Base-by-base conservation (phyloP, 2,113 vertebrate species). In the Nothoprocta perdicaria region DNA sequence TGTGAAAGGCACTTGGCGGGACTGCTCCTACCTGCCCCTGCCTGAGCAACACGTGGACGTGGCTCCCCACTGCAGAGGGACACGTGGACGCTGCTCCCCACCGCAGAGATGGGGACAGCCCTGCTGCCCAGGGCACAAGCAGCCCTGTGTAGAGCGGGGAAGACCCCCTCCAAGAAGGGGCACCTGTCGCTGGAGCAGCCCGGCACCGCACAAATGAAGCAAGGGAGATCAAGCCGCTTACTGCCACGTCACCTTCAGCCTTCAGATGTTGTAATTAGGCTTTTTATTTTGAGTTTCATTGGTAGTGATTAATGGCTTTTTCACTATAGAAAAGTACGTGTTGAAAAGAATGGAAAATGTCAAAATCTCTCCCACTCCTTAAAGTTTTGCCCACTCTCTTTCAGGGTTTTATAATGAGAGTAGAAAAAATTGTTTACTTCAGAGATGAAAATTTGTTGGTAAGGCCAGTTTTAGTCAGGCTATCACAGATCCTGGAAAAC, bases 401-500 rank as follows among this genome's bases (percentile, higher is more conserved):
- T 48, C 0, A 0, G 41, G 23, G 29, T 65, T 69, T 10, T 72
- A 19, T 72, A 88, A 81, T 67, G 14, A 69, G 9, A 8, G 40
- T 89, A 81, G 71, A 86, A 35, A 91, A n/a, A n/a, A n/a, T n/a
- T n/a, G n/a, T n/a, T n/a, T n/a, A n/a, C n/a, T n/a, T n/a, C n/a
- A n/a, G n/a, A n/a, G n/a, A n/a, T n/a, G 71, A 86, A 35, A 91
- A 77, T 87, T 95, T 92, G 15, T 45, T 92, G 84, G 67, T 80
- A 52, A 13, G 45, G 11, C 41, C n/a, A 75, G 16, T 68, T 93
- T 50, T 84, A 61, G 77, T 75, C 53, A 76, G 62, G 48, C 68
- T 75, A 53, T 62, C 80, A 84, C 43, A 38, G 65, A 93, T 60
- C 23, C 50, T 89, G 81, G 53, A 86, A 91, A 95, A 79, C 38